Base-by-base conservation (phyloP, 2,113 vertebrate species). In the Elaphurus davidianus region DNA sequence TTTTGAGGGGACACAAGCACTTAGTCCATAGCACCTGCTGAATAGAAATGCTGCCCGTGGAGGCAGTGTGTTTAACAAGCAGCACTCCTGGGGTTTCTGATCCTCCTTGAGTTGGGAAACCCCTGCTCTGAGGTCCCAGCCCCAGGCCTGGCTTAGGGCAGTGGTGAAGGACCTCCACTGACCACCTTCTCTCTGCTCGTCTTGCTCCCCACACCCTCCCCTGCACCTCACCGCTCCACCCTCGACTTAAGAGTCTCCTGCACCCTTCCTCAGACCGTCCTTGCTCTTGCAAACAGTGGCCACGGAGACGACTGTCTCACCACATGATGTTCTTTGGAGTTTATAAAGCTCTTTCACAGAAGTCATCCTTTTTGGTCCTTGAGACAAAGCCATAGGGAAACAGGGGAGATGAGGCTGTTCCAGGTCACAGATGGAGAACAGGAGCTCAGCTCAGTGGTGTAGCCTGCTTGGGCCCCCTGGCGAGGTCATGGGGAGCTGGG, bases 41-140 rank as follows among this genome's bases (percentile, higher is more conserved):
- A 62, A 55, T 4, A 27, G 45, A 62, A 54, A 3, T 5, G 2
- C 47, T 14, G 67, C 10, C 16, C 0, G 0, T 5, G 8, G n/a
- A 27, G 45, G 11, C 7, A 13, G 3, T 23, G 36, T 45, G 7
- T 47, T 12, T 67, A 67, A 57, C 71, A 47, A 47, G 74, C 21
- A 67, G 59, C 16, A 7, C 23, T 85, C 40, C 40, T 7, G 45
- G 43, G 17, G 36, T 23, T 47, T 84, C 47, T 11, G 17, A n/a
- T 10, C 43, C 45, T 96, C 86, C n/a, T 40, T 10, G 19, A n/a
- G 30, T 15, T 79, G 25, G 43, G 54, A 74, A 52, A 33, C 74
- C 15, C 40, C 30, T 40, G 52, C 93, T 45, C 9, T 74, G 7
- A 30, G 54, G 40, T 60, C 76, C 7, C 36, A 25, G 36, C 74